phyloP scores from a whole-genome alignment of 2,113 vertebrate species.

The Planiliza haematocheilus region DNA sequence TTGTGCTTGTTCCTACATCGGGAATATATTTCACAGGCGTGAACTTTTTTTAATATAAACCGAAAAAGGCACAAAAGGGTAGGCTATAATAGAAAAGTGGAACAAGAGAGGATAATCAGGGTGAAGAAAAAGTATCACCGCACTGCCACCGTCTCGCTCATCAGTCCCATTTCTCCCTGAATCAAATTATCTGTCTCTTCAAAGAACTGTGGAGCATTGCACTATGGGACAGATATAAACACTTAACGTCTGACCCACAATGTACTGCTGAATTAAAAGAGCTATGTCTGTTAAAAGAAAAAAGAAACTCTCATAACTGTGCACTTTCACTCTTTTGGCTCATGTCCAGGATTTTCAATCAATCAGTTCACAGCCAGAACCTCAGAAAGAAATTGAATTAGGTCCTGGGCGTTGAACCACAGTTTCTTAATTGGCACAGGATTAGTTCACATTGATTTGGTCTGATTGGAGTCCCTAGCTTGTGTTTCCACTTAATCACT shows the following conservation, averaged over 20 bases:
- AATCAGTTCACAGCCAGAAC: constrained; percentile 60
- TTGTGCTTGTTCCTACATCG: constrained; percentile 15
- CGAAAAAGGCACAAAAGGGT: not conserved
- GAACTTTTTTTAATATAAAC: constrained; percentile 28
- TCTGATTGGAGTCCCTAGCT: constrained; percentile 67
- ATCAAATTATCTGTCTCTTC: constrained; percentile 36
- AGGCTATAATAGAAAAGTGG: not conserved
- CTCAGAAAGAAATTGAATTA: constrained; percentile 66
- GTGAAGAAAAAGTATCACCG: constrained; percentile 33
- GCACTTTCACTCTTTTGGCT: constrained; percentile 39
- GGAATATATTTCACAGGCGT: not conserved
- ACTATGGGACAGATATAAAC: constrained; percentile 22
- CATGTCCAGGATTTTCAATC: constrained; percentile 62
- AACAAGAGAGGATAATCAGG: constrained; percentile 30
- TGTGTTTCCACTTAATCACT: constrained; percentile 70
- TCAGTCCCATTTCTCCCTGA: constrained; percentile 14
- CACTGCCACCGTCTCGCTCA: constrained; percentile 16
- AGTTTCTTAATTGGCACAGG: constrained; percentile 72
- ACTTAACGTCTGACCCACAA: constrained; percentile 33
- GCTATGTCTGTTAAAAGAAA: constrained; percentile 30
- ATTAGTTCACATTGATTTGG: constrained; percentile 78
- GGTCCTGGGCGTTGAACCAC: constrained; percentile 55
- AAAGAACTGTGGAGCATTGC: constrained; percentile 27
- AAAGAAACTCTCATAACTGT: constrained; percentile 44
- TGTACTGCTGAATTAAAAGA: constrained; percentile 31